Conservation (phyloP, 2,797 vertebrate genomes). For the Tragopan temminckii region DNA sequence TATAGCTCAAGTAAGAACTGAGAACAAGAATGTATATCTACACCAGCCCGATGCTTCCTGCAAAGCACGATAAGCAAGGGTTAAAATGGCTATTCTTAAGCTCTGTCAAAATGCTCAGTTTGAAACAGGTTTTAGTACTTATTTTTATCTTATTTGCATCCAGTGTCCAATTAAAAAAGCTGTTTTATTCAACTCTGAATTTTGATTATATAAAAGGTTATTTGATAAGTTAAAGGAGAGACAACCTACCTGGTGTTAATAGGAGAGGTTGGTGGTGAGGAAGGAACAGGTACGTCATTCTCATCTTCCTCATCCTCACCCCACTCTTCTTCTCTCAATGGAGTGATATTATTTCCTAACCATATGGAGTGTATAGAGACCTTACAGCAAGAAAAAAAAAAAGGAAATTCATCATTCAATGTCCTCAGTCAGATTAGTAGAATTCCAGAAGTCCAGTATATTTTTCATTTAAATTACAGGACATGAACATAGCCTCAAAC, state of each 20-base stretch:
- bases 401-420: background rate
- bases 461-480: background rate
- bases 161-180: background rate
- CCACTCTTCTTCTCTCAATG: constrained; percentile 95
- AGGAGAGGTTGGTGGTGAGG: constrained; percentile 91
- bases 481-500: background rate
- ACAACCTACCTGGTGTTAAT: constrained; percentile 91
- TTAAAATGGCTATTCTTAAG: background rate
- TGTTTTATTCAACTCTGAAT: background rate
- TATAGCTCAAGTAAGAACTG: constrained; percentile 97
- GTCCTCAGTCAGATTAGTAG: background rate
- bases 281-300: constrained; percentile 84
- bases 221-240: background rate
- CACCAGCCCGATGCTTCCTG: constrained; percentile 97
- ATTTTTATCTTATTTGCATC: background rate
- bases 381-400: constrained; percentile 71
- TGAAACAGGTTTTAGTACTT: background rate
- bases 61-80: background rate
- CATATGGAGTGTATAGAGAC: constrained; percentile 98
- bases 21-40: constrained; percentile 98
- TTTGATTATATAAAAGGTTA: background rate
- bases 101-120: background rate
- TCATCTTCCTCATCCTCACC: constrained; percentile 98
- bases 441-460: background rate
- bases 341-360: constrained; percentile 97